Base-by-base conservation (phyloP, 2,797 vertebrate genomes). In the Sebastes paucispinis region DNA sequence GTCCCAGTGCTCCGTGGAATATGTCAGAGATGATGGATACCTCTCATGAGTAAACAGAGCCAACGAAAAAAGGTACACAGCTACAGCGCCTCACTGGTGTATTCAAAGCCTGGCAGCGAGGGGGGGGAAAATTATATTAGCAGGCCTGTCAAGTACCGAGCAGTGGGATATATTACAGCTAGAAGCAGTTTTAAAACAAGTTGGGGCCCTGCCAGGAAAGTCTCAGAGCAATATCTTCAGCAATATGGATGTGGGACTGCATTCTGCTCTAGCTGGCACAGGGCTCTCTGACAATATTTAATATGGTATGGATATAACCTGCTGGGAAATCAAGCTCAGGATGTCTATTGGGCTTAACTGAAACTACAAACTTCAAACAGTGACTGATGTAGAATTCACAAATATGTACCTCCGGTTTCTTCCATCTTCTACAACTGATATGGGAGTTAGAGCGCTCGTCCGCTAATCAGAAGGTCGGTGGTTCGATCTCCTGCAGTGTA, bases 211-310 rank as follows among this genome's bases (percentile, higher is more conserved):
- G 88, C 88, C 88, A 87, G 72, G 82, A 88, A 91, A 75, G 89
- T 92, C 91, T 89, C 87, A 88, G 55, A 88, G 87, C 87, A 92
- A 90, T 90, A 88, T 90, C 88, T 83, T 69, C 80, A 73, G 84
- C 80, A 74, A 69, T 79, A 88, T 84, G 87, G 88, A 86, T 81
- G 73, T 36, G 65, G 58, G 66, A 80, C 79, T 24, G 67, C 50
- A 75, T 87, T 84, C 73, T 85, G 54, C 73, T 50, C 39, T 5
- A 4, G 69, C 80, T 86, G 83, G 64, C 60, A 68, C 65, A 54
- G 8, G 55, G 62, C 43, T 81, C 77, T 36, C 74, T 75, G 62
- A 85, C 52, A 34, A 77, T 85, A 77, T 89, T 85, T 87, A 79
- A 88, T 91, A 89, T 77, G 83, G 74, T 87, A 83, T 73, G 68